phyloP scores from a whole-genome alignment of 2,113 vertebrate species.

The Ornithorhynchus anatinus region DNA sequence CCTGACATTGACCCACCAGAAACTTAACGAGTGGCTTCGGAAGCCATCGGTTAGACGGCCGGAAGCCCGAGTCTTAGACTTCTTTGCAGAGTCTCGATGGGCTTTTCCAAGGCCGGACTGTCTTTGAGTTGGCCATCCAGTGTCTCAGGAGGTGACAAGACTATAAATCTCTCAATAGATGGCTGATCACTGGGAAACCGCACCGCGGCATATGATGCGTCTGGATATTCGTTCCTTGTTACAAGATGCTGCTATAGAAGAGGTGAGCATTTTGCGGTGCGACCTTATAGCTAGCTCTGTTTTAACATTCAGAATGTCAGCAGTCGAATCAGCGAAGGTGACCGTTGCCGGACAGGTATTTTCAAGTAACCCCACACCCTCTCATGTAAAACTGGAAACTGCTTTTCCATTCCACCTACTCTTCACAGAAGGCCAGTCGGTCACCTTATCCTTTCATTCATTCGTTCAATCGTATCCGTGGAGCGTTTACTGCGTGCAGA shows the following conservation, averaged over 20 bases:
- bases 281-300: neutral
- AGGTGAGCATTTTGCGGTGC: slow-evolving; percentile 72
- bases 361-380: too few relatives aligned
- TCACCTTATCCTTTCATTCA: too few relatives aligned
- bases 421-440: too few relatives aligned
- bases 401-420: too few relatives aligned
- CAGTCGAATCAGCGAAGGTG: too few relatives aligned
- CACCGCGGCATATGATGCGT: slow-evolving; percentile 96
- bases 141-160: slow-evolving; percentile 6
- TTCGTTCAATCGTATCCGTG: too few relatives aligned
- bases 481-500: too few relatives aligned
- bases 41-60: neutral
- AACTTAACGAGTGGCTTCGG: neutral
- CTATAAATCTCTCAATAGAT: slow-evolving; percentile 76
- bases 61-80: neutral
- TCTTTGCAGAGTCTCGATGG: neutral
- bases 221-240: slow-evolving; percentile 95
- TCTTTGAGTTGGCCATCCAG: neutral
- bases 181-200: slow-evolving; percentile 91
- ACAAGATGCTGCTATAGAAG: slow-evolving; percentile 97
- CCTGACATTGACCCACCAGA: neutral
- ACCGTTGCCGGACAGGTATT: too few relatives aligned
- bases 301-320: neutral
- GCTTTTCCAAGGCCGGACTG: neutral
- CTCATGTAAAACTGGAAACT: too few relatives aligned